Base-by-base conservation (phyloP, 2,113 vertebrate species). In the Austrofundulus limnaeus region DNA sequence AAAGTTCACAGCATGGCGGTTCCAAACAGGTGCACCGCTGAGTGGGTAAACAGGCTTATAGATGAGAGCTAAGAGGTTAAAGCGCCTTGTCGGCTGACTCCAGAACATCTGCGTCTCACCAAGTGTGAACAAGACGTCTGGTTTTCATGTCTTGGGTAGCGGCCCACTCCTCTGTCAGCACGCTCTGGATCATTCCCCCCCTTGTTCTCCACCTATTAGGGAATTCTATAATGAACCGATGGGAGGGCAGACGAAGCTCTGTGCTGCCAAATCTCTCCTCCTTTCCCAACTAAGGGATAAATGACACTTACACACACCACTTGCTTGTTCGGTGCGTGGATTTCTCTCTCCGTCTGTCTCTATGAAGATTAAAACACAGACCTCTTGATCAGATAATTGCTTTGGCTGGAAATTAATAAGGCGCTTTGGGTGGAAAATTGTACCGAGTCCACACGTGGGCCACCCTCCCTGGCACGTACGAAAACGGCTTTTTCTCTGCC, bases 321-420 rank as follows among this genome's bases (percentile, higher is more conserved):
- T 82, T 62, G 72, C 72, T 78, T 56, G 54, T 60, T 83, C 43
- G 59, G 71, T n/a, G 38, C 61, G n/a, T 70, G 56, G 62, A 76
- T 85, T 64, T 19, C 59, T 72, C 57, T n/a, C 59, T 75, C 66
- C 61, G 56, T 80, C 83, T 84, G 84, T 85, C 83, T 83, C 66
- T 19, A 19, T 60, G 72, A 85, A 84, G 82, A 89, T 85, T 82
- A 79, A 86, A 86, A 87, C 72, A 61, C 61, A 57, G 67, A 72
- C 78, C 72, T 76, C 69, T 84, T 81, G 70, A 84, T 87, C 82
- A 72, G 78, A 88, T 85, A 85, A 89, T 85, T 77, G 83, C 77
- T 76, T 83, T 79, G 80, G 82, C 69, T 83, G 46, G 66, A 75
- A 83, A 84, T 73, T 80, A 78, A 83, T 81, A 80, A 60, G 63